Evolutionary conservation across 2,888 invertebrate genomes (phyloP), one percentile per base, ranked within the genome.

Genomic region (Elegia similella): DNA sequence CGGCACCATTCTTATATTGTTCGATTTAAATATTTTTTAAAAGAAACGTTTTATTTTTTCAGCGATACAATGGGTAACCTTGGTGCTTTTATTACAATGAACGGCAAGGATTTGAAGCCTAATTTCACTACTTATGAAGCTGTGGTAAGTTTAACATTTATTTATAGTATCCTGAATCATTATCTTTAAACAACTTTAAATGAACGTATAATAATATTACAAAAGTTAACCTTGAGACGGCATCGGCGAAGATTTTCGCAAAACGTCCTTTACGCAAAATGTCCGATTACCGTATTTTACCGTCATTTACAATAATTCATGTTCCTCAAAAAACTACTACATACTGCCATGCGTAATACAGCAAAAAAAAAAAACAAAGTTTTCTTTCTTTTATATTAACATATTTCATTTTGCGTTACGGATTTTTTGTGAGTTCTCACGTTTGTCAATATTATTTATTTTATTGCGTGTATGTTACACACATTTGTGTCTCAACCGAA

Each of bases 41-140:
- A 5, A 23, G 23, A 23, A 23, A 8, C 12, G 3, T 38, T 38
- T 12, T 71, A 65, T 65, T 58, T 64, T 93, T 93, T 43, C 87
- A 98, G 98, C 94, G 99, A 99, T 95, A 97, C 98, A 59, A 99
- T 99, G 98, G 98, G 98, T 74, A 99, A 99, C 92, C 95, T 96
- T 88, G 99, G 99, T 80, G 99, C 99, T 74, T 99, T 97, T 91
- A 98, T 99, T 79, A 98, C 95, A 68, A 94, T 99, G 82, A 96
- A 95, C 64, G 99, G 99, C 61, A 95, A 95, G 82, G 96, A 97
- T 83, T 95, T 99, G 92, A 95, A 93, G 80, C 99, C 99, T 48
- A 94, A 96, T 69, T 98, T 96, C 89, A 96, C 95, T 58, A 95
- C 97, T 6, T 99, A 98, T 85, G 96, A 96, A 82, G 98, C 98